phyloP scores from a whole-genome alignment of 2,113 vertebrate genomes.

The Heloderma charlesbogerti region DNA sequence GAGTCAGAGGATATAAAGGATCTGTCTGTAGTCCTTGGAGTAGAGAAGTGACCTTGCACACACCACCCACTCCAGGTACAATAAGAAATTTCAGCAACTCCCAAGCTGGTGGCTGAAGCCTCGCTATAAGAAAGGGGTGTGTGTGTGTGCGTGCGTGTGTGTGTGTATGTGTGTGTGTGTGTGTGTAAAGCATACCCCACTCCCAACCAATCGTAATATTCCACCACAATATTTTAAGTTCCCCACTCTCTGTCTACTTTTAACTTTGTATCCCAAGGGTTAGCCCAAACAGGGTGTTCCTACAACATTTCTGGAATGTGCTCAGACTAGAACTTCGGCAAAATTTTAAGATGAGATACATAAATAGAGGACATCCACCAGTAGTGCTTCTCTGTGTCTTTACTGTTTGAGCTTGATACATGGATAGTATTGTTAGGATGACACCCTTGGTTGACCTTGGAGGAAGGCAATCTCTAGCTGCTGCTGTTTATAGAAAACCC shows the following conservation, averaged over 20 bases:
- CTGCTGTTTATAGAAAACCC: too few species aligned
- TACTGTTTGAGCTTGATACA: neutral
- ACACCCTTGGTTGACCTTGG: neutral
- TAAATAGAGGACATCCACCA: neutral
- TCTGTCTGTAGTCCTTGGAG: constrained; percentile 89
- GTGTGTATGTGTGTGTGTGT: neutral
- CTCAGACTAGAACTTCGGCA: neutral
- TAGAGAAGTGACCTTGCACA: constrained; percentile 86
- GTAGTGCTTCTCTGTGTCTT: neutral
- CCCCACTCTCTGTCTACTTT: too few species aligned
- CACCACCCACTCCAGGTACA: constrained; percentile 92
- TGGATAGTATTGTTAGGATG: neutral
- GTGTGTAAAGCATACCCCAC: too few species aligned
- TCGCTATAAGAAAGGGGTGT: neutral
- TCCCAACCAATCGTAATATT: neutral
- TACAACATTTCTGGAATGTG: neutral
- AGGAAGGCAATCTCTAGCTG: neutral
- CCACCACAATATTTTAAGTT: neutral
- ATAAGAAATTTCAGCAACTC: neutral
- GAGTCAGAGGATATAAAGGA: constrained; percentile 88
- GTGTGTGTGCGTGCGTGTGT: too few species aligned
- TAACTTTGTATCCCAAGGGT: neutral
- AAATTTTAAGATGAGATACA: neutral
- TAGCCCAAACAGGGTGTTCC: neutral
- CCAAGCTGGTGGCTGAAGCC: neutral